Percentiles rank a stretch among this genome's conserved stretches.
These are phyloP conservation scores for Acromyrmex heyeri DNA, from an alignment of 1,140 invertebrate genomes.

Conservation along the genomic window DNA sequence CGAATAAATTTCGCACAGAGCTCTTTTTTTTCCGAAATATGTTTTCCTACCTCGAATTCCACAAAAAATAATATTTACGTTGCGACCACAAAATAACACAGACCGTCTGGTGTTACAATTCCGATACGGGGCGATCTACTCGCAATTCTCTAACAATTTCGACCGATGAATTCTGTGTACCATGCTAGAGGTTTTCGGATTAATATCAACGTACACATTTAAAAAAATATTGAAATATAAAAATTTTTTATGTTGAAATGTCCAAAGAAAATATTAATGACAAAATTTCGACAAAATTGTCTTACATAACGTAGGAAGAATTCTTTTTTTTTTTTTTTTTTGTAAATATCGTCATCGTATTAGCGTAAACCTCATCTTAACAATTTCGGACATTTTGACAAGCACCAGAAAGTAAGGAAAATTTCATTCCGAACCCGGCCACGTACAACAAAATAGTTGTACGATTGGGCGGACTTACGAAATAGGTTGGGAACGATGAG, in stretches of 20 bases:
- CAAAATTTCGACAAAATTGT: background rate
- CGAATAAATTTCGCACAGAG: conserved; percentile 44
- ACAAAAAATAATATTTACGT: conserved; percentile 53
- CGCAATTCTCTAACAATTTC: conserved; percentile 40
- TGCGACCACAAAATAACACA: conserved; percentile 48
- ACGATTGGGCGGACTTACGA: conserved; percentile 58
- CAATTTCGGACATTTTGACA: conserved; percentile 50
- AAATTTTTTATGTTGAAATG: background rate
- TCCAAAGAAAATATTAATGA: background rate
- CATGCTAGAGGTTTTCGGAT: background rate
- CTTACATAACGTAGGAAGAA: background rate
- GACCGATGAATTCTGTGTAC: background rate
- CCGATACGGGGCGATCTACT: conserved; percentile 29
- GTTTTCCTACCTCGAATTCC: conserved; percentile 23
- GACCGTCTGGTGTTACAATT: conserved; percentile 40
- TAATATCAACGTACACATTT: conserved; percentile 5
- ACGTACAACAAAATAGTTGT: conserved; percentile 64
- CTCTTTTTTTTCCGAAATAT: conserved; percentile 21
- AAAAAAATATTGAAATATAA: conserved; percentile 2
- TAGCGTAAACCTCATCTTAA: conserved; percentile 44
- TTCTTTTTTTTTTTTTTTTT: conserved; percentile 24
- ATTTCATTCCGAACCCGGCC: conserved; percentile 50
- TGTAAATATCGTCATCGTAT: conserved; percentile 27
- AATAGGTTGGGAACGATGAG: conserved; percentile 60
- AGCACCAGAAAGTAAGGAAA: conserved; percentile 50